A percentile compares a stretch with the other conserved stretches of the same genome.
phyloP scores from a whole-genome alignment of 2,113 vertebrate genomes.

The Leucoraja erinaceus region DNA sequence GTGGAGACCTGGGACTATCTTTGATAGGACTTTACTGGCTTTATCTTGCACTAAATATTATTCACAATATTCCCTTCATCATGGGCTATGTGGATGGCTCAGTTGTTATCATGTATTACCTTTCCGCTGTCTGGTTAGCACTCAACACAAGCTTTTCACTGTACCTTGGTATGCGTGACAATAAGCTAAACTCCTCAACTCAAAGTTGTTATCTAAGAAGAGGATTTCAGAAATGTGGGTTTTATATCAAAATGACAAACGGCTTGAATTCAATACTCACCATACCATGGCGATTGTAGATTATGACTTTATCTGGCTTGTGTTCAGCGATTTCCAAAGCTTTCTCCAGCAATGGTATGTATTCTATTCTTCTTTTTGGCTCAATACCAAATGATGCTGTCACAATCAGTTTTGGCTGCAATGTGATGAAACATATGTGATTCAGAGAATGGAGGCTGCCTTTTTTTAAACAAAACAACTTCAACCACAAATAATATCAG shows the following conservation, averaged over 20 bases:
- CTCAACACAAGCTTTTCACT: too few species aligned
- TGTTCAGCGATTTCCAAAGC: constrained; percentile 71
- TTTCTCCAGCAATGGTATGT: constrained; percentile 79
- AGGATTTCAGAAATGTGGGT: too few species aligned
- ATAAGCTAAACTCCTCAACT: too few species aligned
- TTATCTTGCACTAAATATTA: too few species aligned
- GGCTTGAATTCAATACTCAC: constrained; percentile 52
- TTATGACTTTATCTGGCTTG: constrained; percentile 73
- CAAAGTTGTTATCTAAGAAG: too few species aligned
- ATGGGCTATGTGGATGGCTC: too few species aligned
- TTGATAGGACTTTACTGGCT: too few species aligned
- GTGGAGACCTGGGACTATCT: too few species aligned
- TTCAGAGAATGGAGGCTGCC: not conserved
- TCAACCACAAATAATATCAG: not conserved
- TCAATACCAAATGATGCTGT: constrained; percentile 92
- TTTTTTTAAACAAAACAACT: not conserved
- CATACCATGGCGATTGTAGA: constrained; percentile 81
- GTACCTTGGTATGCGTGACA: too few species aligned
- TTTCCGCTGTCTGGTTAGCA: too few species aligned
- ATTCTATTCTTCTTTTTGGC: constrained; percentile 78
- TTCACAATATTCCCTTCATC: too few species aligned
- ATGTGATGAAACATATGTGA: constrained; percentile 38
- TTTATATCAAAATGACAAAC: not conserved
- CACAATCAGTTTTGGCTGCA: constrained; percentile 82
- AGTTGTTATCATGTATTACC: too few species aligned